Percentiles rank a stretch among this genome's conserved stretches.
Conservation (phyloP, 2,797 vertebrate species). For the Platalea minor region DNA sequence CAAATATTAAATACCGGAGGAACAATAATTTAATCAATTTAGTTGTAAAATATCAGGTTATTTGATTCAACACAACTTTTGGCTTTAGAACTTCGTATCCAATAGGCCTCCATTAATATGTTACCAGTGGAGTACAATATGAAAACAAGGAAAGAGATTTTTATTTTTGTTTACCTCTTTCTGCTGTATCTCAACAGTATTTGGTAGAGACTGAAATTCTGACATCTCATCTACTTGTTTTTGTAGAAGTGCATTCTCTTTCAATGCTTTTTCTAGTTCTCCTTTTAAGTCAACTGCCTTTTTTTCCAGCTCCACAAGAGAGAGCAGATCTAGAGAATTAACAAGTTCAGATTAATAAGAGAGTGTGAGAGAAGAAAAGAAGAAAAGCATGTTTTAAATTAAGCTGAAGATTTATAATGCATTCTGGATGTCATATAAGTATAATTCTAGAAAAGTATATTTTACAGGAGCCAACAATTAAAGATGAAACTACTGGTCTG, state of each 20-base stretch:
- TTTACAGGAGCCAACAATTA: neutral
- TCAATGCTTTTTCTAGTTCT: constrained; percentile 72
- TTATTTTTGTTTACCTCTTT: constrained; percentile 66
- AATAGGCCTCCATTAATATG: neutral
- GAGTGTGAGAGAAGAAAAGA: neutral
- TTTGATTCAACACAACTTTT: neutral
- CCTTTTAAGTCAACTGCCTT: constrained; percentile 71
- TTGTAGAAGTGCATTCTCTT: constrained; percentile 72
- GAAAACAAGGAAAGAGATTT: neutral
- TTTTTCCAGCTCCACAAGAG: constrained; percentile 78
- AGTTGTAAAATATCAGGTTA: neutral
- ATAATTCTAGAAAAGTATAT: neutral
- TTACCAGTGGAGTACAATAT: neutral
- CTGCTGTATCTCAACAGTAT: constrained; percentile 67
- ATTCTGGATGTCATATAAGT: neutral
- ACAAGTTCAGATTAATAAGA: neutral
- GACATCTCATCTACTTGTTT: constrained; percentile 73
- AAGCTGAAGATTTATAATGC: neutral
- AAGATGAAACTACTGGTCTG: neutral
- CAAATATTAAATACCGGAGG: neutral
- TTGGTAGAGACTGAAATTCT: constrained; percentile 54
- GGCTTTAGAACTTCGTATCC: neutral
- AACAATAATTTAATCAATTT: neutral
- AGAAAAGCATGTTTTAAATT: neutral
- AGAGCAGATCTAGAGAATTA: constrained; percentile 76